A percentile compares a stretch with the other conserved stretches of the same genome.
phyloP scores from a whole-genome alignment of 2,888 invertebrate species.

The Oligia latruncula region DNA sequence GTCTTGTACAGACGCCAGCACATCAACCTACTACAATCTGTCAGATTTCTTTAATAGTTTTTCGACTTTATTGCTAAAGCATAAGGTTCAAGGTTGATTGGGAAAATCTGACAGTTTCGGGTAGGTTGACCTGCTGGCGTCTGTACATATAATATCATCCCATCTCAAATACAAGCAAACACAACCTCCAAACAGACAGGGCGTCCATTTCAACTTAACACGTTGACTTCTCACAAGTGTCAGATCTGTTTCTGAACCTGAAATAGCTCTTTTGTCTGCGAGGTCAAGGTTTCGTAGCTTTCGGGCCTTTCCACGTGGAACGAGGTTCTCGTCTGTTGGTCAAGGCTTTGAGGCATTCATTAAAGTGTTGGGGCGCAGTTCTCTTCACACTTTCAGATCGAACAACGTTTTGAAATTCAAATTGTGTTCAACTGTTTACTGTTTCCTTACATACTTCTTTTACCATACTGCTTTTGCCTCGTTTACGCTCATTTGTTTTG shows the following conservation, averaged over 20 bases:
- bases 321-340: conserved; percentile 11
- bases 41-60: no score
- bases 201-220: not conserved
- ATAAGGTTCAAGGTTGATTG: no score
- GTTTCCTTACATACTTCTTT: not conserved
- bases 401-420: not conserved
- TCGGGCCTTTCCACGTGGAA: conserved; percentile 30
- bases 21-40: no score
- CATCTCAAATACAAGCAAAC: not conserved
- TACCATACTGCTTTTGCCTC: no score
- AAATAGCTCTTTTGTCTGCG: conserved; percentile 47
- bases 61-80: no score
- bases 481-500: no score
- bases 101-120: no score
- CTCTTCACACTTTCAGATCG: not conserved
- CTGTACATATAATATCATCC: not conserved
- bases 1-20: no score
- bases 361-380: not conserved
- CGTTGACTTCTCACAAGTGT: conserved; percentile 10
- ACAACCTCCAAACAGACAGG: not conserved
- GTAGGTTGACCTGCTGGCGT: no score
- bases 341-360: conserved; percentile 31
- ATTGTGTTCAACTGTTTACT: not conserved
- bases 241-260: conserved; percentile 32
- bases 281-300: conserved; percentile 44